Percentiles rank a stretch among this genome's conserved stretches.
Conservation (phyloP, 2,113 vertebrate genomes). For the Asarcornis scutulata region DNA sequence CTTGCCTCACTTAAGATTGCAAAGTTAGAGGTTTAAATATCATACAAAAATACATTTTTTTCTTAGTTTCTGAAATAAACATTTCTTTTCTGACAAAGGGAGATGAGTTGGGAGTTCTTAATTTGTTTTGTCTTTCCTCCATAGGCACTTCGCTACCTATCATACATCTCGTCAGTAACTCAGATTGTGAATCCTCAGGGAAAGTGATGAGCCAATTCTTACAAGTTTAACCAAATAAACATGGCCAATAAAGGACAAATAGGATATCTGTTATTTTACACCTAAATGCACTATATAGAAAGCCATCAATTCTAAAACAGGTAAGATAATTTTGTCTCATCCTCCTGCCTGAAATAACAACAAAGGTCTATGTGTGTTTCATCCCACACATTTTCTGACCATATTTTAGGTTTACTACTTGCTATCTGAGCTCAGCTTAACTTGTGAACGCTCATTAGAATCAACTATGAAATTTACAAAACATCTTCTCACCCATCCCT, state of each 20-base stretch:
- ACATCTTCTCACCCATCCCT: neutral
- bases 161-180: slow-evolving; percentile 13
- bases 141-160: neutral
- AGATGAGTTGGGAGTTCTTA: neutral
- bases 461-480: neutral
- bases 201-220: slow-evolving; percentile 14
- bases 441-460: neutral
- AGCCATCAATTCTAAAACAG: neutral
- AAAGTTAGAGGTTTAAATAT: slow-evolving; percentile 24
- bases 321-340: neutral
- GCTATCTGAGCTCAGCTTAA: neutral
- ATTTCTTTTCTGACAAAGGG: slow-evolving; percentile 31
- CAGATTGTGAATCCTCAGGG: slow-evolving; percentile 1
- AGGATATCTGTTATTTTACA: neutral
- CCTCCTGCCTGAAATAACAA: neutral
- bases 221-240: neutral
- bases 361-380: neutral
- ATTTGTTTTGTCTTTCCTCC: slow-evolving; percentile 24
- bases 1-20: neutral
- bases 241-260: neutral
- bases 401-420: neutral
- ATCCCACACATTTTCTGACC: neutral
- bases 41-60: slow-evolving; percentile 13
- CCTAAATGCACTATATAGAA: neutral
- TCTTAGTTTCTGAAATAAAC: slow-evolving; percentile 39